Evolutionary conservation across 2,888 invertebrate species (phyloP).

Genomic region (Harmothoe impar): DNA sequence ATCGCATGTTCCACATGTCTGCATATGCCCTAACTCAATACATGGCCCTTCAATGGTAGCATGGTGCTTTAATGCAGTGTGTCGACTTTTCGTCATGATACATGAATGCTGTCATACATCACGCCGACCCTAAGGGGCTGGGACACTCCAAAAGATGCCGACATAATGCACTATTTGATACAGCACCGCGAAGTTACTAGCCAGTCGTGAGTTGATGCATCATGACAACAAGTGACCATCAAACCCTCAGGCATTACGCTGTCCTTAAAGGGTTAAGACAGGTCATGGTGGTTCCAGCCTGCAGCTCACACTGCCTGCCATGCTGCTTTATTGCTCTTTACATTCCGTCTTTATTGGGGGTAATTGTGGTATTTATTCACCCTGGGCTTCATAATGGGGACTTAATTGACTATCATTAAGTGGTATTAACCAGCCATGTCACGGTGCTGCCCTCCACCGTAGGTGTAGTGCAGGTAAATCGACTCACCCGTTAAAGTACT

Average conservation of each 20-base stretch:
- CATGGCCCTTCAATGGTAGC: too few relatives aligned
- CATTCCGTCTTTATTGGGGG: not conserved
- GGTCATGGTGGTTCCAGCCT: too few relatives aligned
- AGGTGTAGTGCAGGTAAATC: too few relatives aligned
- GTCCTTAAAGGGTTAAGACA: too few relatives aligned
- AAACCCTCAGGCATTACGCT: too few relatives aligned
- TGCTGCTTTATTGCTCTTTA: not conserved
- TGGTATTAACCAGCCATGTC: not conserved
- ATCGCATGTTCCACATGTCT: slow-evolving; percentile 6
- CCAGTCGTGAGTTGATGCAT: too few relatives aligned
- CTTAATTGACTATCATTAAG: slow-evolving; percentile 8
- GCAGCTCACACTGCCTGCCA: not conserved
- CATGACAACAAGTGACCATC: too few relatives aligned
- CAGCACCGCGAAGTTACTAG: too few relatives aligned
- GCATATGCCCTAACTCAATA: not conserved
- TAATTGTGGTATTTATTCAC: not conserved
- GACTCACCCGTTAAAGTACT: too few relatives aligned
- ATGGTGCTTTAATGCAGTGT: not conserved
- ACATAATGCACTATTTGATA: too few relatives aligned
- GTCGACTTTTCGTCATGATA: not conserved
- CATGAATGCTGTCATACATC: not conserved
- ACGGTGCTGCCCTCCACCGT: not conserved
- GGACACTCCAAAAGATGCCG: too few relatives aligned
- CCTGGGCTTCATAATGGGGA: not conserved
- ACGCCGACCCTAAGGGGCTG: too few relatives aligned